A percentile compares a stretch with the other conserved stretches of the same genome.
phyloP scores from a whole-genome alignment of 2,113 vertebrate genomes.

The Coryphaenoides rupestris region DNA sequence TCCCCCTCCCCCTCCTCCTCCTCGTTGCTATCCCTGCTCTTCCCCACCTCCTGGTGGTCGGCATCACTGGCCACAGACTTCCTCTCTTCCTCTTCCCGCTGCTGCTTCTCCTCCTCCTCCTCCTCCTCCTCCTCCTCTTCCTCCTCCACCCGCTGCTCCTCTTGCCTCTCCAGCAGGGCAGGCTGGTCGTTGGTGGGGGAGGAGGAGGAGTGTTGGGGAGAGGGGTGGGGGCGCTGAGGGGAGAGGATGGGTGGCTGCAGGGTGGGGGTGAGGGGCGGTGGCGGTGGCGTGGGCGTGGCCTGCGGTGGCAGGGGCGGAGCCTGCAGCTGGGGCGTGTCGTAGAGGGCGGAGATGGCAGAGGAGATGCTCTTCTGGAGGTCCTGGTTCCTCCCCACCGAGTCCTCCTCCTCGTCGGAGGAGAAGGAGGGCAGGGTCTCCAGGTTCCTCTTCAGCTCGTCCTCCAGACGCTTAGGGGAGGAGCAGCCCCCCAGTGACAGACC shows the following conservation, averaged over 20 bases:
- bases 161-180: slow-evolving; percentile 57
- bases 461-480: slow-evolving; percentile 83
- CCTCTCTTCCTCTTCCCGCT: slow-evolving; percentile 28
- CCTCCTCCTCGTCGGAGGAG: slow-evolving; percentile 90
- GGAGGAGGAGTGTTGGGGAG: neutral
- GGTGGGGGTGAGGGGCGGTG: slow-evolving; percentile 50
- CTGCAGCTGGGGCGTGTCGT: slow-evolving; percentile 82
- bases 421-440: slow-evolving; percentile 90
- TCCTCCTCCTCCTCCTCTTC: slow-evolving; percentile 46
- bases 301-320: slow-evolving; percentile 54
- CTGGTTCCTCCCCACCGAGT: slow-evolving; percentile 91
- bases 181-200: slow-evolving; percentile 48
- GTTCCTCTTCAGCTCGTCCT: slow-evolving; percentile 90
- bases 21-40: slow-evolving; percentile 50
- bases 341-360: slow-evolving; percentile 88
- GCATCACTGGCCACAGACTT: slow-evolving; percentile 38
- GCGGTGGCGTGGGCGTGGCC: slow-evolving; percentile 50
- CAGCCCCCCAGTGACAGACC: slow-evolving; percentile 77
- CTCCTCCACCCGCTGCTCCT: slow-evolving; percentile 51
- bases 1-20: slow-evolving; percentile 38
- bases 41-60: slow-evolving; percentile 1
- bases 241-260: slow-evolving; percentile 59
- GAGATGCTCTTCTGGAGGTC: slow-evolving; percentile 94
- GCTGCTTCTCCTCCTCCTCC: slow-evolving; percentile 18
- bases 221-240: slow-evolving; percentile 38